phyloP scores from a whole-genome alignment of 2,113 vertebrate genomes.

The Microtus richardsoni region DNA sequence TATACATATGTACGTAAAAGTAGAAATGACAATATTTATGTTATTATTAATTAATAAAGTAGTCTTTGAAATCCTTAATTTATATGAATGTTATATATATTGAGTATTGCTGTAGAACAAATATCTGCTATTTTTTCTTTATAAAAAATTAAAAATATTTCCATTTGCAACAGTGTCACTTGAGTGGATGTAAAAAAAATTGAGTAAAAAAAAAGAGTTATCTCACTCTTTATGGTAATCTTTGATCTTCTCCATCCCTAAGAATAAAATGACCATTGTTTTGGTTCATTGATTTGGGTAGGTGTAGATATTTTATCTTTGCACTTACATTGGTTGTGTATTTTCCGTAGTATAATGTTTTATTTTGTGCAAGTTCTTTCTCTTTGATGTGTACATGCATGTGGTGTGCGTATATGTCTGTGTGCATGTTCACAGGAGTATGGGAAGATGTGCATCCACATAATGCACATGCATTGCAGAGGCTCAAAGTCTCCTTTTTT shows the following conservation, averaged over 20 bases:
- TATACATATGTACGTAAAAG: background rate
- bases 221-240: background rate
- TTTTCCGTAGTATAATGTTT: background rate
- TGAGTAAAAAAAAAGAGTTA: background rate
- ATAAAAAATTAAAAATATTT: constrained; percentile 6
- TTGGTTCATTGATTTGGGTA: background rate
- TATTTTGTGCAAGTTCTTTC: constrained; percentile 9
- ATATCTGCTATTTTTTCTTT: constrained; percentile 35
- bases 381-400: background rate
- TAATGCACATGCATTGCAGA: background rate
- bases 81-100: background rate
- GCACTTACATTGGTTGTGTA: background rate
- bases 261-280: background rate
- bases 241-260: background rate
- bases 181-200: background rate
- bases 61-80: constrained; percentile 5
- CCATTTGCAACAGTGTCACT: background rate
- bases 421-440: background rate
- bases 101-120: background rate
- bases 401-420: background rate
- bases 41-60: constrained; percentile 29
- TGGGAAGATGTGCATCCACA: background rate
- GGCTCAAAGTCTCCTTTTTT: background rate
- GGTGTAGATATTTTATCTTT: background rate
- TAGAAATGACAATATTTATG: background rate